These are phyloP conservation scores for Tetragnatha versicolor DNA, from an alignment of 1,140 invertebrate species.

Conservation along the genomic window DNA sequence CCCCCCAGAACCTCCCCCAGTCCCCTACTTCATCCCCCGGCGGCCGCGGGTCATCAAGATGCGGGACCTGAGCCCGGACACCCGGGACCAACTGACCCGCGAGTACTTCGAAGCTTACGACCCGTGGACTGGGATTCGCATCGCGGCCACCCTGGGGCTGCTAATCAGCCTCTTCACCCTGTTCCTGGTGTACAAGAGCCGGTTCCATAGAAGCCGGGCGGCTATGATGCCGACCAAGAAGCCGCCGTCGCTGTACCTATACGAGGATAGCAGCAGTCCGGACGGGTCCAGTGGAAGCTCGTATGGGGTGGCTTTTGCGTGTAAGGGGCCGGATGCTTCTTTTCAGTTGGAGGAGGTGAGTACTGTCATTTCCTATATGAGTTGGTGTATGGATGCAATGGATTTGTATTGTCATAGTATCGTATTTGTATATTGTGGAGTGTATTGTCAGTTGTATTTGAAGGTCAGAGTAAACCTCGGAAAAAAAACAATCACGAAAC, in stretches of 20 bases:
- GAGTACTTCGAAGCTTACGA: conserved; percentile 85
- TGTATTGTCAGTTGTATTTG: no score
- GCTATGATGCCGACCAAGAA: conserved; percentile 9
- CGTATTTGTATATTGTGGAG: no score
- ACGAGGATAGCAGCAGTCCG: conserved; percentile 11
- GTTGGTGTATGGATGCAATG: no score
- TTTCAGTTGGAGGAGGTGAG: conserved; percentile 17
- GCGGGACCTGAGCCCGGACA: conserved; percentile 51
- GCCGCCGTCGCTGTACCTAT: conserved; percentile 34
- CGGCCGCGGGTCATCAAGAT: conserved; percentile 41
- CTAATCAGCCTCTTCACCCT: conserved; percentile 75
- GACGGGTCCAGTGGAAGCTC: not conserved
- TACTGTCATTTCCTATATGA: no score
- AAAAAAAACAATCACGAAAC: no score
- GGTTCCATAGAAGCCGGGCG: conserved; percentile 55
- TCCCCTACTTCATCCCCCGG: conserved; percentile 40
- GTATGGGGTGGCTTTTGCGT: conserved; percentile 5
- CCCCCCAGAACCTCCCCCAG: not conserved
- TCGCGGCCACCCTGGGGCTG: conserved; percentile 84
- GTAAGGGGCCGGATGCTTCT: not conserved
- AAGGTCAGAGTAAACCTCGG: no score
- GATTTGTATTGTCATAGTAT: no score
- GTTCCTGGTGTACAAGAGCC: conserved; percentile 85
- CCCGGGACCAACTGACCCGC: conserved; percentile 66
- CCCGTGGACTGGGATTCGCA: conserved; percentile 85